Percentiles rank a stretch among this genome's conserved stretches.
phyloP scores from a whole-genome alignment of 2,797 vertebrate species.

The Malurus splendens region DNA sequence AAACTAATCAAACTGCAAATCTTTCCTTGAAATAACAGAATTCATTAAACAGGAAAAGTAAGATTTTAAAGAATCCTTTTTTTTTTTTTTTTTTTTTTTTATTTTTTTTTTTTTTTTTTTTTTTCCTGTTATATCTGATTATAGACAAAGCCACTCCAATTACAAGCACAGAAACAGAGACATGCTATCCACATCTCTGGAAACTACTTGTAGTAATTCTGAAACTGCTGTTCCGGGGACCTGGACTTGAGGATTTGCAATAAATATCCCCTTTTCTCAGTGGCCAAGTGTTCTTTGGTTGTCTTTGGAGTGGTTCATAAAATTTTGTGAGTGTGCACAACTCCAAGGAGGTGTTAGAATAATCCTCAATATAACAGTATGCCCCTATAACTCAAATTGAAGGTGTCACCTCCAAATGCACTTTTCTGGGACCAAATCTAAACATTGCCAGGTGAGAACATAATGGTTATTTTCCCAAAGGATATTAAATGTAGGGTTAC shows the following conservation, averaged over 20 bases:
- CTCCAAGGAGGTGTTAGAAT: neutral
- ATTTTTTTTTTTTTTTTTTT: neutral
- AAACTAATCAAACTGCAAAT: neutral
- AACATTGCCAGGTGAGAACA: neutral
- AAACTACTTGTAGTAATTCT: neutral
- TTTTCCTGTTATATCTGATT: neutral
- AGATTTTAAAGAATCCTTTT: neutral
- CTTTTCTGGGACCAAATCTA: neutral
- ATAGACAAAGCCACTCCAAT: neutral
- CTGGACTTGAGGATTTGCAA: neutral
- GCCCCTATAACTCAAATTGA: neutral
- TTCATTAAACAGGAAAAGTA: neutral
- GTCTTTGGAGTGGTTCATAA: neutral
- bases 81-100: neutral
- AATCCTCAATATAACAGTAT: neutral
- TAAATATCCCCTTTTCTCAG: neutral
- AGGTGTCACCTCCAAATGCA: neutral
- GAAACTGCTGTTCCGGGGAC: neutral
- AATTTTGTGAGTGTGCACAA: neutral
- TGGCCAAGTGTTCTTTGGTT: neutral
- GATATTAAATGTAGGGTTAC: fast-evolving
- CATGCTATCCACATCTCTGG: neutral
- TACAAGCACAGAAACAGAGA: neutral
- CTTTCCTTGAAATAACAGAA: neutral
- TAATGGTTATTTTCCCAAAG: neutral